Evolutionary conservation across 1,140 invertebrate species (phyloP).

Genomic region (Laupala kohalensis): DNA sequence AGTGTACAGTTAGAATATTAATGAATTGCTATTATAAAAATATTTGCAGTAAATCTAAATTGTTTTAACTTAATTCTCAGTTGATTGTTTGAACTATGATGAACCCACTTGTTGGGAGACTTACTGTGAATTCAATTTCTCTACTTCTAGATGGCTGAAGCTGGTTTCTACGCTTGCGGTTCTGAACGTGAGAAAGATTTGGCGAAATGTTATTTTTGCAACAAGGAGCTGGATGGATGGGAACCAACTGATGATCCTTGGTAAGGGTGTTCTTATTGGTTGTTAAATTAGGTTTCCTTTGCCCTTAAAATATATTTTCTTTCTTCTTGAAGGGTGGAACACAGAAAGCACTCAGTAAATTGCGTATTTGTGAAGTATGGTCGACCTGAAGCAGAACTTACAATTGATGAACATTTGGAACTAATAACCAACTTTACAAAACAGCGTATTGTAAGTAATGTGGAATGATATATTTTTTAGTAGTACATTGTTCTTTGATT

Average conservation of each 20-base stretch:
- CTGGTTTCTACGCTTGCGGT: not conserved
- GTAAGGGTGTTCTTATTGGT: not conserved
- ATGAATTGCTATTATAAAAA: too few relatives aligned
- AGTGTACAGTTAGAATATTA: too few relatives aligned
- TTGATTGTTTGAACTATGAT: too few relatives aligned
- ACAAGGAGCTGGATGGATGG: not conserved
- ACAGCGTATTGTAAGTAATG: too few relatives aligned
- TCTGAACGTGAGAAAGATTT: not conserved
- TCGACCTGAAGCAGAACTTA: not conserved
- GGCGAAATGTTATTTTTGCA: not conserved
- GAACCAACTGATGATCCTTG: not conserved
- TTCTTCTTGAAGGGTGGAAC: not conserved
- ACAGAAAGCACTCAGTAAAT: not conserved
- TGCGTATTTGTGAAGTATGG: not conserved
- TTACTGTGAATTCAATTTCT: too few relatives aligned
- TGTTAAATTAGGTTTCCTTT: not conserved
- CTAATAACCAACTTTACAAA: too few relatives aligned
- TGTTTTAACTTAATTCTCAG: too few relatives aligned
- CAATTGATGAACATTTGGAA: not conserved
- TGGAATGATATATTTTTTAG: too few relatives aligned
- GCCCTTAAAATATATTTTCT: not conserved
- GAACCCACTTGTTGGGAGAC: too few relatives aligned
- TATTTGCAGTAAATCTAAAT: too few relatives aligned
- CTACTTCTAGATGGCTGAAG: not conserved
- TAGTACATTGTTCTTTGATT: too few relatives aligned